Percentiles rank a stretch among this genome's conserved stretches.
Conservation (phyloP, 2,113 vertebrate genomes). For the Eptesicus fuscus region DNA sequence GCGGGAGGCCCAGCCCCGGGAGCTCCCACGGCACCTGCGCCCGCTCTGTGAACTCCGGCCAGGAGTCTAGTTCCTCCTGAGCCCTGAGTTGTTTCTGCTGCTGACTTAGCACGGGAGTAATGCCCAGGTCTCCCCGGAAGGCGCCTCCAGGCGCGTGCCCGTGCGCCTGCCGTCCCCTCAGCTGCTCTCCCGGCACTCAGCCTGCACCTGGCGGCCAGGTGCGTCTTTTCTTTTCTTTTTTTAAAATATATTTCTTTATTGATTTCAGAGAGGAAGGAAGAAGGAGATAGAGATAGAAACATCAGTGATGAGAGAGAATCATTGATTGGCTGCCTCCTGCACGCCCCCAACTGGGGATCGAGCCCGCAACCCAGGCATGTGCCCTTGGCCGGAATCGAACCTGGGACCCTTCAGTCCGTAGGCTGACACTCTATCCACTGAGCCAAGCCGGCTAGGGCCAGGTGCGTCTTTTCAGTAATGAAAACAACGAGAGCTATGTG, state of each 20-base stretch:
- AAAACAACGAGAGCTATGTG: background rate
- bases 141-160: accelerated
- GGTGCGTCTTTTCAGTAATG: background rate
- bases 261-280: too few relatives aligned
- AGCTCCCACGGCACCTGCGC: background rate
- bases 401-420: too few relatives aligned
- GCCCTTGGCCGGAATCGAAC: too few relatives aligned
- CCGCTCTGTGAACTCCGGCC: background rate
- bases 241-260: too few relatives aligned
- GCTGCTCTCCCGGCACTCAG: accelerated
- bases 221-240: too few relatives aligned
- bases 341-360: too few relatives aligned
- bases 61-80: background rate
- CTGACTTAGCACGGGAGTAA: accelerated
- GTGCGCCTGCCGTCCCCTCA: background rate
- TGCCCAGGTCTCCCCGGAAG: background rate
- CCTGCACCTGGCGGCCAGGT: background rate
- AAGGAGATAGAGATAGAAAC: too few relatives aligned
- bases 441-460: too few relatives aligned
- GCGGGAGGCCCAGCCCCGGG: accelerated
- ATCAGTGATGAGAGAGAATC: too few relatives aligned
- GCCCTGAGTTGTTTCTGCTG: background rate
- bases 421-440: too few relatives aligned
- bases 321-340: too few relatives aligned
- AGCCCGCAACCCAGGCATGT: too few relatives aligned